These are phyloP conservation scores for Seriola rivoliana DNA, from an alignment of 2,113 vertebrate genomes.

Conservation along the genomic window DNA sequence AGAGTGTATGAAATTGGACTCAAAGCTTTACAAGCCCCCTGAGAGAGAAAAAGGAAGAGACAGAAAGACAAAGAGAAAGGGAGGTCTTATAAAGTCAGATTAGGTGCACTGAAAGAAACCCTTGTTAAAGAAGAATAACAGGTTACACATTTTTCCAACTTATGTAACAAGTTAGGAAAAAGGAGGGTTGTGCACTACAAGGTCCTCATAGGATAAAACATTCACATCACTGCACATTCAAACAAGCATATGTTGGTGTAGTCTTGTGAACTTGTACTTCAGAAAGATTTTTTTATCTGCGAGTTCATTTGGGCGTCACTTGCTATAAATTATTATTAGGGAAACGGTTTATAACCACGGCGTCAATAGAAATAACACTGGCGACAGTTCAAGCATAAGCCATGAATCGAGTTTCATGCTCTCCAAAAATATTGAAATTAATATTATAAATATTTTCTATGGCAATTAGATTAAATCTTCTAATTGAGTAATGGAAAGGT, in stretches of 20 bases:
- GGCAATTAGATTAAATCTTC: no score
- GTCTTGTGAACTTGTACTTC: neutral
- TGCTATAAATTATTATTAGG: no score
- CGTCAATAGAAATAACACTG: no score
- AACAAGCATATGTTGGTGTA: neutral
- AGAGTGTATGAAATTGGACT: conserved; percentile 71
- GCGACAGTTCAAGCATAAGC: no score
- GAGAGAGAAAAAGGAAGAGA: conserved; percentile 33
- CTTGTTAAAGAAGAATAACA: conserved; percentile 56
- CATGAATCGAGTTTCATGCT: no score
- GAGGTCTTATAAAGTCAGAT: conserved; percentile 51
- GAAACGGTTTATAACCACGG: neutral
- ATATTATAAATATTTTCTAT: no score
- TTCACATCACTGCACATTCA: conserved; percentile 27
- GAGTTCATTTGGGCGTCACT: neutral
- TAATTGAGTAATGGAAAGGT: no score
- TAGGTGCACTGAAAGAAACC: conserved; percentile 41
- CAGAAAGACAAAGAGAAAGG: conserved; percentile 19
- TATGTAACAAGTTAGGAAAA: conserved; percentile 37
- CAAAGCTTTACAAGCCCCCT: conserved; percentile 63
- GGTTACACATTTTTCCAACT: conserved; percentile 31
- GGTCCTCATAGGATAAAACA: conserved; percentile 41
- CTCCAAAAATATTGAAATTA: no score
- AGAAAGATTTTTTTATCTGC: neutral
- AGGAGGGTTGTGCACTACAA: conserved; percentile 1